Percentiles rank a stretch among this genome's conserved stretches.
These are phyloP conservation scores for Hylyphantes graminicola DNA, from an alignment of 1,140 invertebrate genomes.

Conservation along the genomic window DNA sequence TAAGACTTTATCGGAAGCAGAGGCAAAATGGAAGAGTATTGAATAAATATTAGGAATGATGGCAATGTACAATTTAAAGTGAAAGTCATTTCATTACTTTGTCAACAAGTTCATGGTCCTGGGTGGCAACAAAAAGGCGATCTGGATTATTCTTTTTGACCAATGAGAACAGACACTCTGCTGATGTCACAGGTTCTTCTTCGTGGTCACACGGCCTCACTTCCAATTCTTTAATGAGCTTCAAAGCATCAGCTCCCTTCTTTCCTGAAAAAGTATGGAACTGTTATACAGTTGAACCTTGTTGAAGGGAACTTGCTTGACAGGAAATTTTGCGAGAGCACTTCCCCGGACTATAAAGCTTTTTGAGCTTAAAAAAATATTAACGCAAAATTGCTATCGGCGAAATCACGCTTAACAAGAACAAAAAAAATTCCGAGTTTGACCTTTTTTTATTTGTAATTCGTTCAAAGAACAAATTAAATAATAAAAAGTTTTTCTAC, in stretches of 20 bases:
- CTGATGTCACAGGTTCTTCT: conserved; percentile 74
- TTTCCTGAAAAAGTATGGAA: conserved; percentile 74
- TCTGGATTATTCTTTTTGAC: conserved; percentile 75
- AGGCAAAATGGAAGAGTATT: neutral
- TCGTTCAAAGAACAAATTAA: too few species aligned
- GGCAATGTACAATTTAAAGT: neutral
- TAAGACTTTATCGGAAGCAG: neutral
- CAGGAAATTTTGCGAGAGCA: too few species aligned
- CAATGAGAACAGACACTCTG: conserved; percentile 83
- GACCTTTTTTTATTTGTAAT: too few species aligned
- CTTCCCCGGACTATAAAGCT: too few species aligned
- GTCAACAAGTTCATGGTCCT: conserved; percentile 63
- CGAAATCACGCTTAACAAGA: too few species aligned
- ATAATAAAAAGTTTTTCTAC: too few species aligned
- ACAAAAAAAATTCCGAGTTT: too few species aligned
- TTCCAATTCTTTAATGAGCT: conserved; percentile 87
- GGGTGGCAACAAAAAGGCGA: conserved; percentile 68
- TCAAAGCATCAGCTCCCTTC: conserved; percentile 81
- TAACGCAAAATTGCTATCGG: too few species aligned
- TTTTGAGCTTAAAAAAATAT: too few species aligned
- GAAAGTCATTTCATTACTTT: conserved; percentile 64
- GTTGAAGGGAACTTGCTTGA: too few species aligned
- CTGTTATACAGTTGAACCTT: neutral
- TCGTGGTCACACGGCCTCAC: conserved; percentile 88
- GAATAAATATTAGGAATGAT: neutral